Conservation (phyloP, 2,113 vertebrate genomes). For the Gambusia affinis region DNA sequence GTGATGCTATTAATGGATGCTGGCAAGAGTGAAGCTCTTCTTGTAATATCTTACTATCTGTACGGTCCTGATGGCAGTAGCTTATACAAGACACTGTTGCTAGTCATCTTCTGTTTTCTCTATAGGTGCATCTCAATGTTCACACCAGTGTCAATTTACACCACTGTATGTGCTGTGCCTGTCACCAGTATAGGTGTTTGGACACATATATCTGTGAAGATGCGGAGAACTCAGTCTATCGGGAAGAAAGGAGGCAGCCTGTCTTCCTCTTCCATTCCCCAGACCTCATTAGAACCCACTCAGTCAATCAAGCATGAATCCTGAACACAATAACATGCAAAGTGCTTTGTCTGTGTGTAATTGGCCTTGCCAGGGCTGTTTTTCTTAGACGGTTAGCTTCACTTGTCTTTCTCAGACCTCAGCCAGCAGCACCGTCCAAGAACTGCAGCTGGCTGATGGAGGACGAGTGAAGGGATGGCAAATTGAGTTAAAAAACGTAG, state of each 20-base stretch:
- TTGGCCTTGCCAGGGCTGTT: conserved; percentile 69
- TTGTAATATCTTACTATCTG: conserved; percentile 40
- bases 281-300: conserved; percentile 75
- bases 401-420: conserved; percentile 47
- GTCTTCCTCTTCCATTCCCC: conserved; percentile 63
- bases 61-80: conserved; percentile 28
- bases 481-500: not conserved
- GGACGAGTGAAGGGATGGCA: not conserved
- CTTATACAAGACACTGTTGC: not conserved
- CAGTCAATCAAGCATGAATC: conserved; percentile 77
- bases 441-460: conserved; percentile 54
- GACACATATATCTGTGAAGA: conserved; percentile 15
- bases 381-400: conserved; percentile 60
- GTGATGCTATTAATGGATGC: conserved; percentile 66
- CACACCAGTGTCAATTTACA: conserved; percentile 21
- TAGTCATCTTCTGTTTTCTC: conserved; percentile 1
- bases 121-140: conserved; percentile 5
- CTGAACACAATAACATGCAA: conserved; percentile 76
- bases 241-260: conserved; percentile 43
- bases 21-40: conserved; percentile 60
- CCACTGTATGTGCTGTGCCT: conserved; percentile 24
- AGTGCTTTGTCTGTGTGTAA: conserved; percentile 76
- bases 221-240: conserved; percentile 55
- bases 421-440: conserved; percentile 53
- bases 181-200: conserved; percentile 17